A percentile compares a stretch with the other conserved stretches of the same genome.
Conservation (phyloP, 2,797 vertebrate genomes). For the Sebastes vulpes region DNA sequence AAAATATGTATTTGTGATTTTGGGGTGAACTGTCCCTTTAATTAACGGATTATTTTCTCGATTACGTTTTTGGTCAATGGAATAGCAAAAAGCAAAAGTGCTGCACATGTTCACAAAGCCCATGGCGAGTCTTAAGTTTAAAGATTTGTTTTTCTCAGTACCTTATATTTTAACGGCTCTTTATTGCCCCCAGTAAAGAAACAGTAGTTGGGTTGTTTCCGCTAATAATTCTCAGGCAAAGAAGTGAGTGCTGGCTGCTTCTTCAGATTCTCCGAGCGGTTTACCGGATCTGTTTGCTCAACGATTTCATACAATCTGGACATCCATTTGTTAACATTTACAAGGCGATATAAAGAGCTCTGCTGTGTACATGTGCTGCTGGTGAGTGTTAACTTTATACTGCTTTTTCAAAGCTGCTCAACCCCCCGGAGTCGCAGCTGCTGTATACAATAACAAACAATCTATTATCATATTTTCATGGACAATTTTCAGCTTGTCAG, state of each 20-base stretch:
- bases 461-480: conserved; percentile 57
- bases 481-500: conserved; percentile 48
- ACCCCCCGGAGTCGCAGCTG: conserved; percentile 53
- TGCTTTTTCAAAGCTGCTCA: conserved; percentile 32
- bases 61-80: neutral
- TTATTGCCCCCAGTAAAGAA: neutral
- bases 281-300: conserved; percentile 32
- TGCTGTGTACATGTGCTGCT: neutral
- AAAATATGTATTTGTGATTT: too few species aligned
- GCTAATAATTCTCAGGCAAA: neutral
- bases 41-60: neutral
- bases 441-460: conserved; percentile 56
- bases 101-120: neutral
- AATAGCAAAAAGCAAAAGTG: neutral
- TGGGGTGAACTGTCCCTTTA: accelerated
- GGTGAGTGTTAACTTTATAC: conserved; percentile 40
- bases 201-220: conserved; percentile 11
- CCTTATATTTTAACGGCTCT: neutral
- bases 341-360: conserved; percentile 21
- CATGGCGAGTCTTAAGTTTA: neutral
- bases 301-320: conserved; percentile 54
- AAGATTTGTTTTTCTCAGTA: neutral
- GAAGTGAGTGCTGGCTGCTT: conserved; percentile 11
- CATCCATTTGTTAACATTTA: conserved; percentile 56
- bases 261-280: conserved; percentile 11